phyloP scores from a whole-genome alignment of 2,888 invertebrate species.

The Latrodectus hesperus region DNA sequence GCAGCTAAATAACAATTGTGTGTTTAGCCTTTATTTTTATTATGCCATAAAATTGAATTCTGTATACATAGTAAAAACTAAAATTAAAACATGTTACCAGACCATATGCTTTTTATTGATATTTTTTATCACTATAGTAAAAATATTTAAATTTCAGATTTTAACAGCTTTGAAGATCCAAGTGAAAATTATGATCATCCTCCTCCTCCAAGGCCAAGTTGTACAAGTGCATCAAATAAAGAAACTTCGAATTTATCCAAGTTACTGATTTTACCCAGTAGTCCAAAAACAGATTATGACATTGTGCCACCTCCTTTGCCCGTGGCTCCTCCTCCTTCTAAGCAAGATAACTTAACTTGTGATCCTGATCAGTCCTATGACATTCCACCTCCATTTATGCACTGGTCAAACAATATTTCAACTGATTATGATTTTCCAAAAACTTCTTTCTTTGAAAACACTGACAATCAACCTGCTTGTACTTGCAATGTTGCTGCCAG shows the following conservation, averaged over 20 bases:
- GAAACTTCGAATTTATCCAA: not conserved
- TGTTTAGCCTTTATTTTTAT: too few relatives aligned
- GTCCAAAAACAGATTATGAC: constrained; percentile 50
- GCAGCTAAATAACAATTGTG: too few relatives aligned
- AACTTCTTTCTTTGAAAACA: constrained; percentile 27
- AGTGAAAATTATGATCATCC: constrained; percentile 49
- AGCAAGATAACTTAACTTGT: not conserved
- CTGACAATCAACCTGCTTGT: constrained; percentile 26
- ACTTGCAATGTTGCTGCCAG: constrained; percentile 27
- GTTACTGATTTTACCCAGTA: not conserved
- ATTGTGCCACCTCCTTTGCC: constrained; percentile 58
- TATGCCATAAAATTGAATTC: too few relatives aligned
- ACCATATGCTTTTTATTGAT: too few relatives aligned
- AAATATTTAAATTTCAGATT: constrained; percentile 20
- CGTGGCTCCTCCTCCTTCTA: constrained; percentile 38
- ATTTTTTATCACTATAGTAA: too few relatives aligned
- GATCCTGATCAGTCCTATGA: constrained; percentile 43
- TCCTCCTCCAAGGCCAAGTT: constrained; percentile 48
- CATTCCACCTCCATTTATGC: constrained; percentile 33
- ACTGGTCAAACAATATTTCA: constrained; percentile 31
- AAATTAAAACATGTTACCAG: too few relatives aligned
- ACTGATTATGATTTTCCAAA: constrained; percentile 50
- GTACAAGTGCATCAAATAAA: not conserved
- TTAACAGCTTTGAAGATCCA: constrained; percentile 31
- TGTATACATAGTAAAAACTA: too few relatives aligned